These are phyloP conservation scores for Trachelus tabidus DNA, from an alignment of 2,888 invertebrate genomes.

Conservation along the genomic window DNA sequence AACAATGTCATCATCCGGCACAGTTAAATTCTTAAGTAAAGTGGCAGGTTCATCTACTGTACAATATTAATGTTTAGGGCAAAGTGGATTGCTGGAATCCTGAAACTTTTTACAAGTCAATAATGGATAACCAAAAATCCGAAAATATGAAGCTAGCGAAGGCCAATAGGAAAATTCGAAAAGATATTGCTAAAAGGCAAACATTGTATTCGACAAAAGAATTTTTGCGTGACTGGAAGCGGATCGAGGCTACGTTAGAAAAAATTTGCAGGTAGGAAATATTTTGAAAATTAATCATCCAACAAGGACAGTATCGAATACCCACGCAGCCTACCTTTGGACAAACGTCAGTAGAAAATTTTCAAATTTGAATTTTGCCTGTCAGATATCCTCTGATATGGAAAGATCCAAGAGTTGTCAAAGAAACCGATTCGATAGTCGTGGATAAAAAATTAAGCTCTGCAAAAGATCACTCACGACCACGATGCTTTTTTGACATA, in stretches of 20 bases:
- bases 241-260: conserved; percentile 26
- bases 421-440: conserved; percentile 20
- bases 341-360: too few species aligned
- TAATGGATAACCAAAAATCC: conserved; percentile 7
- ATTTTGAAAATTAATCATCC: background rate
- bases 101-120: conserved; percentile 17
- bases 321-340: too few species aligned
- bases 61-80: conserved; percentile 37
- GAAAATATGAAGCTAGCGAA: conserved; percentile 20
- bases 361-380: background rate
- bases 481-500: conserved; percentile 59
- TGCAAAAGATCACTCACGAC: conserved; percentile 13
- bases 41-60: too few species aligned
- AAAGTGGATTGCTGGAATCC: conserved; percentile 50
- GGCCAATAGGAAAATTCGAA: conserved; percentile 38
- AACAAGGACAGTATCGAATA: background rate
- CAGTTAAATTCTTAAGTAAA: background rate
- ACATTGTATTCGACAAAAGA: background rate
- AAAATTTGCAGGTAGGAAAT: conserved; percentile 25
- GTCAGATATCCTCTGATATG: conserved; percentile 31
- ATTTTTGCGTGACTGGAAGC: conserved; percentile 40
- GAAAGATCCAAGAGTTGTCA: conserved; percentile 28
- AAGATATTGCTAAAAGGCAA: too few species aligned
- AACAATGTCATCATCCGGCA: background rate
- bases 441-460: conserved; percentile 14